These are phyloP conservation scores for Hemithea aestivaria DNA, from an alignment of 2,888 invertebrate genomes.

Conservation along the genomic window DNA sequence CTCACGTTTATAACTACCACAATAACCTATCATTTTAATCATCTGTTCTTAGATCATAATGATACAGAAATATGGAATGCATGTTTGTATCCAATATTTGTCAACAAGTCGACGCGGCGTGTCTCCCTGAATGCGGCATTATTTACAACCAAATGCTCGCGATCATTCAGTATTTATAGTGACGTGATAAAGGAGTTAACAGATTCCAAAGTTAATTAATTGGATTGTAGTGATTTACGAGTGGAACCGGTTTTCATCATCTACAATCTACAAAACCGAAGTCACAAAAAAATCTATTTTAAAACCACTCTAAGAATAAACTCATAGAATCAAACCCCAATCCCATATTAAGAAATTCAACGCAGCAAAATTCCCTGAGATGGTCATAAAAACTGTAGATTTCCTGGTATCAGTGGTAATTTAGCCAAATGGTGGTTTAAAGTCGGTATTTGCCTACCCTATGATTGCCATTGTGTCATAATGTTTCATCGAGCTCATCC, in stretches of 20 bases:
- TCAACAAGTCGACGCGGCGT: conserved; percentile 43
- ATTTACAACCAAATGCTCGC: conserved; percentile 18
- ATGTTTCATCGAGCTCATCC: neutral
- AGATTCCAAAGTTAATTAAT: conserved; percentile 13
- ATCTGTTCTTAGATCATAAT: conserved; percentile 15
- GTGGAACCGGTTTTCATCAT: conserved; percentile 6
- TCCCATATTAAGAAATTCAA: too few relatives aligned
- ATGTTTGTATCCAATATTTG: conserved; percentile 54
- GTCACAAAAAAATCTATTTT: too few relatives aligned
- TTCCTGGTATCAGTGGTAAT: too few relatives aligned
- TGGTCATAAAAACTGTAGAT: too few relatives aligned
- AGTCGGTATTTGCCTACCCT: too few relatives aligned
- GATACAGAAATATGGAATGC: conserved; percentile 45
- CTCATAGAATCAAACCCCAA: too few relatives aligned
- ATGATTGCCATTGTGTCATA: neutral
- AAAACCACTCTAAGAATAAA: too few relatives aligned
- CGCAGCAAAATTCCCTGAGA: too few relatives aligned
- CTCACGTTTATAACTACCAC: too few relatives aligned
- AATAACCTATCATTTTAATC: neutral
- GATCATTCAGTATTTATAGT: conserved; percentile 33
- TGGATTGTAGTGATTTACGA: conserved; percentile 16
- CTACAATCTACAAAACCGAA: neutral
- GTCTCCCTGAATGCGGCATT: conserved; percentile 41
- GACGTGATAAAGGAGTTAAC: conserved; percentile 21
- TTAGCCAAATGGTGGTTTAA: too few relatives aligned